phyloP scores from a whole-genome alignment of 1,140 invertebrate species.

The Glomeris maerens region DNA sequence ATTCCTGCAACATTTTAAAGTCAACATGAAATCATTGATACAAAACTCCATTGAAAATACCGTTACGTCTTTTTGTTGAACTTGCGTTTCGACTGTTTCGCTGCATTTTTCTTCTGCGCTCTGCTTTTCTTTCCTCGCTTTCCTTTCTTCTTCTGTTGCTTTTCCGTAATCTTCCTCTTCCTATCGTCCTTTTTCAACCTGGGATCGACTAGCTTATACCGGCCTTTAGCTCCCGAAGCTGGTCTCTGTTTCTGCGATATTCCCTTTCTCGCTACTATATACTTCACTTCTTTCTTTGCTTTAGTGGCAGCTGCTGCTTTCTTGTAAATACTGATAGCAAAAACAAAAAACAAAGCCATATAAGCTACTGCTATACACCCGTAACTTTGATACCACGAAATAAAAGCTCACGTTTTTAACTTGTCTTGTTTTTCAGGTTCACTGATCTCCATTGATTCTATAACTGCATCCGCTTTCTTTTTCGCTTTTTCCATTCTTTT shows the following conservation, averaged over 20 bases:
- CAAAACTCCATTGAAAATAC: no score
- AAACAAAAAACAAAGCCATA: conserved; percentile 12
- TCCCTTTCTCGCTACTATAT: conserved; percentile 88
- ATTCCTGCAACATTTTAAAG: no score
- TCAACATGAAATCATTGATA: no score
- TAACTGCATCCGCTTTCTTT: conserved; percentile 82
- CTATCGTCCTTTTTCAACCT: conserved; percentile 89
- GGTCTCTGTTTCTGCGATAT: conserved; percentile 55
- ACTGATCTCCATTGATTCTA: conserved; percentile 76
- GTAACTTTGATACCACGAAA: not conserved
- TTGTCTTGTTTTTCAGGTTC: conserved; percentile 84
- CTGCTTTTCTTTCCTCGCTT: not conserved
- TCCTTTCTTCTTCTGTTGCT: conserved; percentile 33
- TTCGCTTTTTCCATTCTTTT: conserved; percentile 82
- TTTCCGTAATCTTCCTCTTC: conserved; percentile 40
- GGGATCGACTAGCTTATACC: conserved; percentile 85
- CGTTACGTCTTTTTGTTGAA: not conserved
- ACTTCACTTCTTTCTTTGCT: conserved; percentile 78
- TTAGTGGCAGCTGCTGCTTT: conserved; percentile 55
- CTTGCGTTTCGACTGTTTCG: not conserved
- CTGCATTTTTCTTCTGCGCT: not conserved
- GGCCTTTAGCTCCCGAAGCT: conserved; percentile 78
- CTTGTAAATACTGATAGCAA: conserved; percentile 64
- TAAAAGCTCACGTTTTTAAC: conserved; percentile 59
- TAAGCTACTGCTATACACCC: not conserved